Conservation (phyloP, 2,113 vertebrate species). For the Puntigrus tetrazona region DNA sequence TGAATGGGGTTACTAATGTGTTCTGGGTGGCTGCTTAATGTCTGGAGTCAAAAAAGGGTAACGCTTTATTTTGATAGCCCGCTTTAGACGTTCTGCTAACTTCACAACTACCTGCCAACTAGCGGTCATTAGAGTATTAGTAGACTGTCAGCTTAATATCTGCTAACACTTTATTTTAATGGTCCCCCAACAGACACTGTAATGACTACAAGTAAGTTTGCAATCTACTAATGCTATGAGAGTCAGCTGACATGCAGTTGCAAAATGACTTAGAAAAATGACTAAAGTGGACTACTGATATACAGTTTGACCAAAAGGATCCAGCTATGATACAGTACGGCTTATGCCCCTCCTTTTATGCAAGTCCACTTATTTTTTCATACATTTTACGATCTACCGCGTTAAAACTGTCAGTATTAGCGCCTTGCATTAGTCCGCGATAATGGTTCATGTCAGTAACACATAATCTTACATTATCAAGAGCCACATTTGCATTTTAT, state of each 20-base stretch:
- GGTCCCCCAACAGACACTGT: too few species aligned
- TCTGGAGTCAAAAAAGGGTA: not conserved
- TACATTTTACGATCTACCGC: not conserved
- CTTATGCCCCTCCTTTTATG: not conserved
- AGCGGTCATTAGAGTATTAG: too few species aligned
- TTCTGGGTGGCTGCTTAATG: not conserved
- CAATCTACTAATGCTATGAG: not conserved
- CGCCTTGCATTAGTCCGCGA: not conserved
- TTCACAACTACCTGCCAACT: not conserved
- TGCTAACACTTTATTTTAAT: too few species aligned
- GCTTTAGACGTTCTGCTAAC: too few species aligned
- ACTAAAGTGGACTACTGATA: too few species aligned
- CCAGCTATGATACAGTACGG: too few species aligned
- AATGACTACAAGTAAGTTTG: too few species aligned
- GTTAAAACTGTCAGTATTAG: not conserved
- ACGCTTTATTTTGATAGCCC: too few species aligned
- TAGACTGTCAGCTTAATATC: too few species aligned
- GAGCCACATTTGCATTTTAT: not conserved
- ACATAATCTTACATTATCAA: not conserved
- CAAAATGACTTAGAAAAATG: too few species aligned
- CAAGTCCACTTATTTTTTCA: not conserved
- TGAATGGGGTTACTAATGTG: not conserved
- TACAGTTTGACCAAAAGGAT: not conserved
- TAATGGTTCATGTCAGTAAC: not conserved
- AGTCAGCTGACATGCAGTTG: not conserved